phyloP scores from a whole-genome alignment of 2,113 vertebrate genomes.

The Alectura lathami region DNA sequence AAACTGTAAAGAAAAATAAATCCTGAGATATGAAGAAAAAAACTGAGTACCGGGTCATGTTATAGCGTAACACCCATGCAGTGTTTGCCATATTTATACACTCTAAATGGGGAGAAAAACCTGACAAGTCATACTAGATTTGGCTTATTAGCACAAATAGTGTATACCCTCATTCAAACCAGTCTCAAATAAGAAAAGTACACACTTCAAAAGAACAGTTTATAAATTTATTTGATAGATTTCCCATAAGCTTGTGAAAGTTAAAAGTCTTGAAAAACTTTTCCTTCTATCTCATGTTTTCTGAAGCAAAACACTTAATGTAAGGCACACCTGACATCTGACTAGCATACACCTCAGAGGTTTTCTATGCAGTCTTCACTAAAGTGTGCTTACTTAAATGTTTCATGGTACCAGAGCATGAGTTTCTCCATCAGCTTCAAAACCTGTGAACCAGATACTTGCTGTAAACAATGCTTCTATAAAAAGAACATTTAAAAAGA shows the following conservation, averaged over 20 bases:
- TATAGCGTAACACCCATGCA: neutral
- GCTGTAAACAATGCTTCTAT: slow-evolving; percentile 52
- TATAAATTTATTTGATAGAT: slow-evolving; percentile 27
- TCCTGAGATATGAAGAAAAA: neutral
- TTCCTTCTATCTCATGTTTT: slow-evolving; percentile 54
- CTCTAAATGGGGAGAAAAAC: neutral
- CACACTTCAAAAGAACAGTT: neutral
- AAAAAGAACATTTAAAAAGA: slow-evolving; percentile 63
- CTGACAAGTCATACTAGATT: neutral
- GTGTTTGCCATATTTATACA: slow-evolving; percentile 43
- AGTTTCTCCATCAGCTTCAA: slow-evolving; percentile 48
- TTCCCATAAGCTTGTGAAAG: slow-evolving; percentile 26
- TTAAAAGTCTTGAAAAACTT: slow-evolving; percentile 38
- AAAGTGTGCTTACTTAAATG: slow-evolving; percentile 74
- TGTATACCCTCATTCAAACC: no score
- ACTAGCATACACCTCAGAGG: slow-evolving; percentile 87
- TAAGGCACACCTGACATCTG: slow-evolving; percentile 84
- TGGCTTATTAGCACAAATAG: neutral
- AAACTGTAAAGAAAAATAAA: neutral
- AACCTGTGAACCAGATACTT: slow-evolving; percentile 16
- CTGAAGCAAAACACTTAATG: slow-evolving; percentile 65
- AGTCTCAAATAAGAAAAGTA: slow-evolving; percentile 11
- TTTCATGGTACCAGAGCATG: slow-evolving; percentile 54
- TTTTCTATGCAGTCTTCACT: slow-evolving; percentile 93
- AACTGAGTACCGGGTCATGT: neutral